Base-by-base conservation (phyloP, 2,113 vertebrate species). In the Lathamus discolor region DNA sequence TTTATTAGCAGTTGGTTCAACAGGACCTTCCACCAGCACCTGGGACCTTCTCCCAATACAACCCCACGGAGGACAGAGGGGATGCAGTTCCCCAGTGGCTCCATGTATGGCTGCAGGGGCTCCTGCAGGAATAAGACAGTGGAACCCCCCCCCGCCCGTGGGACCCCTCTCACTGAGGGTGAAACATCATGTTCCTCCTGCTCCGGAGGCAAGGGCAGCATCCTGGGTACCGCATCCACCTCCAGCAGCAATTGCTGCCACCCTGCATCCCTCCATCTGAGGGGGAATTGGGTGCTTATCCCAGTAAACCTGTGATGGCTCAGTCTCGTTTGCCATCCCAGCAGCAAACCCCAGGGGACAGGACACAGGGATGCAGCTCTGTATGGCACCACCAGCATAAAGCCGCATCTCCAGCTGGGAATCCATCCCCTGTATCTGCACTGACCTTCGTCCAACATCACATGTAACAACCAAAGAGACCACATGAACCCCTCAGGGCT, bases 1-100 rank as follows among this genome's bases (percentile, higher is more conserved):
- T 98, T 98, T 98, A 98, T 98, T 98, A 98, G 96, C 97, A 96
- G 97, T 98, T 95, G 96, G 93, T 95, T 98, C 93, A 25, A 94
- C 25, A 72, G 86, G 95, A 97, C 95, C 87, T 91, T 79, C 95
- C 93, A 97, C 76, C 92, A 95, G 97, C 25, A 66, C 93, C 90
- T 17, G 35, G 94, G 96, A 92, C 91, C 77, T 85, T 77, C 78
- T 79, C 70, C 83, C 70, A 94, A 48, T 28, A 13, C 95, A 92
- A 90, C 93, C 93, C 95, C 90, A 88, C 19, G 4, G 93, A 92
- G 80, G 64, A 83, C 91, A 85, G 83, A 59, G 73, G 68, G 63
- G 68, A 48, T 57, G 91, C 81, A 91, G 84, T 57, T 33, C 51
- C 44, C 29, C 54, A 51, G 5, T 0, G 1, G 59, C 88, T 88